Evolutionary conservation across 1,140 invertebrate species (phyloP), one percentile per base, ranked within the genome.

Genomic region (Solenopsis fugax): DNA sequence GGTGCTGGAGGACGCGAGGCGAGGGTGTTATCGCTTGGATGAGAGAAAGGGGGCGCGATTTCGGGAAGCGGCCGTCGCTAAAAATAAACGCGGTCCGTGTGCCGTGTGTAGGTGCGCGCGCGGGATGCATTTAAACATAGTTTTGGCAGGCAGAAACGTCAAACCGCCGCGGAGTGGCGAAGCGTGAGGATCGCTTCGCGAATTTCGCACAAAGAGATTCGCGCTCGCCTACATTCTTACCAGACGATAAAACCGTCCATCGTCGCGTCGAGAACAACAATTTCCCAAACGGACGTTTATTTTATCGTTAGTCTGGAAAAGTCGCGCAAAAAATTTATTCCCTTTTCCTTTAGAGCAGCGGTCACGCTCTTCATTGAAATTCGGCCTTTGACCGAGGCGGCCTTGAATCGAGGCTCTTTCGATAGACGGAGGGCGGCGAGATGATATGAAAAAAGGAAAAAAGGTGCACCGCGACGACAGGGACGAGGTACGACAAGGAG

Each of bases 111-210:
- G 16, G 93, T 93, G 93, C 92, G 93, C 93, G 92, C 78, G 87
- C 86, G 81, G 77, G 87, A 84, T 89, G 92, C 91, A 93, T 95
- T 95, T 95, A 95, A 94, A 95, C 94, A 94, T 95, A 95, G 94
- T 95, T 95, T 95, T 95, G 94, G 94, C 94, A 94, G 91, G 87
- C 92, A 75, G 91, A 95, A 95, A 95, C 94, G 94, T 95, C 94
- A 94, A 95, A 95, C 87, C 92, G 93, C 89, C 93, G 93, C 91
- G 90, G 92, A 92, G 92, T 93, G 92, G 90, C 92, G 90, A 91
- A 89, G 89, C 88, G 91, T 91, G 94, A 91, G 93, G 92, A 92
- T 94, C 92, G 88, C 75, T 86, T 84, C 76, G 72, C 76, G 84
- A 69, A 87, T 87, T 88, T 87, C 78, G 50, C 85, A 13, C 18